Base-by-base conservation (phyloP, 2,797 vertebrate species). In the Pagetopsis macropterus region DNA sequence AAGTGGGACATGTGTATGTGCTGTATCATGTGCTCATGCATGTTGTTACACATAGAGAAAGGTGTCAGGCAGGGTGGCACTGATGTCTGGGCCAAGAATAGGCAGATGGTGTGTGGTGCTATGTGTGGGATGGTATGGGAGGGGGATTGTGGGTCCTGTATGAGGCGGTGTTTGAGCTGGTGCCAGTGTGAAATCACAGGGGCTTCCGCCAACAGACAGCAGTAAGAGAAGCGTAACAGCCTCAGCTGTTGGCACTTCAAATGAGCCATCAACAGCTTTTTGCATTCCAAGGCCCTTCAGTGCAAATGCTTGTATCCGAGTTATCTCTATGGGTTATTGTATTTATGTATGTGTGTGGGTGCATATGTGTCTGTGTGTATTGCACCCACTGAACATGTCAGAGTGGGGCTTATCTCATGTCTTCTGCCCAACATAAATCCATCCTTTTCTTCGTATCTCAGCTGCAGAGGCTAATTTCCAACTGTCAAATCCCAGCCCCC, bases 231-330 rank as follows among this genome's bases (percentile, higher is more conserved):
- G 79, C 40, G 55, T 81, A 89, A 84, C 85, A 75, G 86, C 76
- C 78, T 91, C 93, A 94, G 93, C 94, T 94, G 93, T 92, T 92
- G 90, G 87, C 90, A 88, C 92, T 91, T 91, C 89, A 91, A 93
- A 93, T 91, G 88, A 93, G 92, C 90, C 87, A 90, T 93, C 90
- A 90, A 92, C 93, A 89, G 87, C 89, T 91, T 92, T 87, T 81
- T 85, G 82, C 85, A 81, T 91, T 92, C 89, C 89, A 82, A 81
- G 72, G 75, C 83, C 76, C 72, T 76, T 78, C 65, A 72, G 65
- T 76, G 79, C 77, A 83, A 89, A 79, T 82, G 87, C 86, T 81
- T 81, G 69, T 63, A 70, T 89, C 81, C 0, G 65, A 82, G 69
- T 82, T 85, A 84, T 86, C 87, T 84, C 69, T 75, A 45, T 78